These are phyloP conservation scores for Masticophis lateralis DNA, from an alignment of 2,797 vertebrate genomes.

Conservation along the genomic window DNA sequence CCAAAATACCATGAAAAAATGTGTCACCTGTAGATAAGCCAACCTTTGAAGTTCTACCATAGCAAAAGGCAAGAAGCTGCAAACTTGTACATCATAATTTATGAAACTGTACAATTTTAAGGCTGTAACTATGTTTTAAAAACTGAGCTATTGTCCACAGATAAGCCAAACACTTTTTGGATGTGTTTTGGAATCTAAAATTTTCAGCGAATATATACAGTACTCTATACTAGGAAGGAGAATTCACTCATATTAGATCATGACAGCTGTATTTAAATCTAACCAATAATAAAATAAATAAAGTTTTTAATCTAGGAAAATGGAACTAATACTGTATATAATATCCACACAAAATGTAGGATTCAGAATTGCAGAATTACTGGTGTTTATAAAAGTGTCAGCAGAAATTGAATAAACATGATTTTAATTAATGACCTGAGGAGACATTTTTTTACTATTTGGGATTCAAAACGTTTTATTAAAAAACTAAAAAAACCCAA, in stretches of 20 bases:
- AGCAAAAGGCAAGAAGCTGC: not conserved
- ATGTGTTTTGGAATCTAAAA: not conserved
- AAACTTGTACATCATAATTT: not conserved
- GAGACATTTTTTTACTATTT: not conserved
- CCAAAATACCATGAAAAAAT: not conserved
- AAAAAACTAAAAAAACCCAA: not conserved
- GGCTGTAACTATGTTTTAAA: not conserved
- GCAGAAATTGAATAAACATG: not conserved
- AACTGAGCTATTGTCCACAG: not conserved
- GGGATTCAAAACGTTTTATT: not conserved
- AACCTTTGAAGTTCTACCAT: not conserved
- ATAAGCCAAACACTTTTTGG: not conserved
- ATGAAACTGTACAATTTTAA: not conserved
- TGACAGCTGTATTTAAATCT: not conserved
- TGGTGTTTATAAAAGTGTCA: not conserved
- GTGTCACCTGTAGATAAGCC: not conserved
- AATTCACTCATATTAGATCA: not conserved
- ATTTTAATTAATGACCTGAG: conserved; percentile 9
- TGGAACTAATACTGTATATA: not conserved
- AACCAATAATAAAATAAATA: not conserved
- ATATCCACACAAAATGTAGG: not conserved
- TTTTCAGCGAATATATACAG: not conserved
- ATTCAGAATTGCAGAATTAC: not conserved
- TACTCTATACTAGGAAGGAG: not conserved
- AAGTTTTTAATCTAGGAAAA: not conserved